Evolutionary conservation across 2,888 invertebrate species (phyloP), one percentile per base, ranked within the genome.

Genomic region (Sisyra terminalis): DNA sequence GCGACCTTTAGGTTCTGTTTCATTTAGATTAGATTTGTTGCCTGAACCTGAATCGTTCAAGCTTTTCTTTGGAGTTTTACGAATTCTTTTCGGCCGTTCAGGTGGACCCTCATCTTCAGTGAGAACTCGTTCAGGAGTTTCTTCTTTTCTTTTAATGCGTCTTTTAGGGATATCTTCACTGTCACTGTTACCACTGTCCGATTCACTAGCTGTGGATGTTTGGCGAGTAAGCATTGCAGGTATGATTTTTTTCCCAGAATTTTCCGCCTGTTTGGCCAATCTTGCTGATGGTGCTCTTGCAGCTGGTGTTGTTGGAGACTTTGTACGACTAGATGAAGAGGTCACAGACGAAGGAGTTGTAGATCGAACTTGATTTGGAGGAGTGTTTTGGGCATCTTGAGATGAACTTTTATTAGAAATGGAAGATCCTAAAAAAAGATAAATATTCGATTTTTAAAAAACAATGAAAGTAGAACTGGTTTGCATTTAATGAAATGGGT

Each of bases 331-430:
- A 3, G 75, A 70, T 4, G 70, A 69, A 7, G 75, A 74, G 2
- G 73, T 71, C 8, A 73, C 65, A 32, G 75, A 77, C 0, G 74
- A 69, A 0, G 78, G 78, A 1, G 78, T 78, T 0, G 73, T 72
- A 1, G 76, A 75, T 39, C 77, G 64, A 9, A 16, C 37, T 37
- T 37, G 37, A 18, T 16, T 18, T 0, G 70, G 68, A 1, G 67
- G 67, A 13, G 8, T 9, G 5, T 29, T 34, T 45, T 61, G 57
- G 1, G 63, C 60, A 46, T 61, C 65, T 38, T 50, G 48, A 8
- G 53, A 48, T 7, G 52, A 50, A 46, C 63, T 64, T 41, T 67
- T 59, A 29, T 57, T 58, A 5, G 58, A 58, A 11, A 58, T 53
- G 2, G 63, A 61, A 14, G 57, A 53, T 15, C 41, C 40, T 39